Evolutionary conservation across 2,888 invertebrate species (phyloP).

Genomic region (Sisyra terminalis): DNA sequence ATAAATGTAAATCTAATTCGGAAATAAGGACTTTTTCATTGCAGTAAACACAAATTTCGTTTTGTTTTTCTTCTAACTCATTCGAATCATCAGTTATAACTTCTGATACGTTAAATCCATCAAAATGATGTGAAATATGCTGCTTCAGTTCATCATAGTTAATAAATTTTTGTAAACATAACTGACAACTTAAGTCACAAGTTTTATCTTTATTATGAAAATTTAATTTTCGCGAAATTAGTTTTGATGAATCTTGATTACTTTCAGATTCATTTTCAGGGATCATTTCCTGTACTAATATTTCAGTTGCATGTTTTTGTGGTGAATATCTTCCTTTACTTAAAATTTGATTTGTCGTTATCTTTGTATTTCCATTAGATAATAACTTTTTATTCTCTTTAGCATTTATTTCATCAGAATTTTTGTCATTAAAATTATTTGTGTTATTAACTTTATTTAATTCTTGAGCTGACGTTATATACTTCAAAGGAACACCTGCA

Average conservation of each 20-base stretch:
- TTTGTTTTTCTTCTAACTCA: background rate
- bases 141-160: constrained; percentile 15
- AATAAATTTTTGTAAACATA: constrained; percentile 16
- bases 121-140: constrained; percentile 18
- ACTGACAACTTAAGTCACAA: constrained; percentile 16
- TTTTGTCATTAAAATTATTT: background rate
- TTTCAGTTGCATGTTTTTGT: background rate
- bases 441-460: background rate
- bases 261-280: background rate
- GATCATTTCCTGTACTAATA: background rate
- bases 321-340: background rate
- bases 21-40: background rate
- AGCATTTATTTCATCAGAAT: background rate
- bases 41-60: constrained; percentile 2
- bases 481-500: background rate
- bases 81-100: constrained; percentile 9
- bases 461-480: background rate
- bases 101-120: constrained; percentile 6
- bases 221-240: background rate
- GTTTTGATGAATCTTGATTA: background rate
- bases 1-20: background rate
- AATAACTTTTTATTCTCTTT: background rate
- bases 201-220: background rate
- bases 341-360: background rate
- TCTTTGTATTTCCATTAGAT: background rate